A percentile compares a stretch with the other conserved stretches of the same genome.
Evolutionary conservation across 2,113 vertebrate genomes (phyloP).

Genomic region (Ceyx margarethae): DNA sequence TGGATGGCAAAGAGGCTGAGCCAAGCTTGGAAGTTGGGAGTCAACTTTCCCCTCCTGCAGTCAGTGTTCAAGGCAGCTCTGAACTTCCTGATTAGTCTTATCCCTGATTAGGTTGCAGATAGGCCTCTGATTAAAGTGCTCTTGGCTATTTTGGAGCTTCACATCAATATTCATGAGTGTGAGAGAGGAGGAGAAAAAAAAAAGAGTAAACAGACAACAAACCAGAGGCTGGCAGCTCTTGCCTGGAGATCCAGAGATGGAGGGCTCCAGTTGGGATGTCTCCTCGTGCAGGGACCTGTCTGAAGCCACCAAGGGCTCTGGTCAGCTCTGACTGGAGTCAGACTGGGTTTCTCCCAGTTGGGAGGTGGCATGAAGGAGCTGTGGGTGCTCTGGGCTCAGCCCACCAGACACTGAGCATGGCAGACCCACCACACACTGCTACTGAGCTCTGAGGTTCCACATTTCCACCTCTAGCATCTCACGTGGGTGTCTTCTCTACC

Average conservation of each 20-base stretch:
- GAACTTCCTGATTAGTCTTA: conserved; percentile 68
- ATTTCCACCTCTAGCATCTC: background rate
- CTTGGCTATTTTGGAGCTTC: conserved; percentile 69
- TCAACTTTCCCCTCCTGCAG: conserved; percentile 22
- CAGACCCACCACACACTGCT: rapidly evolving
- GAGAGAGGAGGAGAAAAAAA: background rate
- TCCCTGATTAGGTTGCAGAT: conserved; percentile 69
- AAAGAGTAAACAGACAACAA: conserved; percentile 57
- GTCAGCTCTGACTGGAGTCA: background rate
- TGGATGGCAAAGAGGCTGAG: background rate
- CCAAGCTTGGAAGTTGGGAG: background rate
- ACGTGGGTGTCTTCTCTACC: rapidly evolving
- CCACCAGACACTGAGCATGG: rapidly evolving
- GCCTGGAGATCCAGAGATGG: background rate
- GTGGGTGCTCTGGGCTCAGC: background rate
- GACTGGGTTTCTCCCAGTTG: rapidly evolving
- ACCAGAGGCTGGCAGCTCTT: background rate
- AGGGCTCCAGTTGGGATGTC: background rate
- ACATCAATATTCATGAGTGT: conserved; percentile 74
- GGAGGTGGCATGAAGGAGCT: no score
- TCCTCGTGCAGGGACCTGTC: background rate
- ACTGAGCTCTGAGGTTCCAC: background rate
- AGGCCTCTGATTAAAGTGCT: conserved; percentile 70
- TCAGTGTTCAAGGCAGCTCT: conserved; percentile 5
- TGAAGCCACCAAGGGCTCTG: background rate